Conservation (phyloP, 2,797 vertebrate genomes). For the Coreius guichenoti region DNA sequence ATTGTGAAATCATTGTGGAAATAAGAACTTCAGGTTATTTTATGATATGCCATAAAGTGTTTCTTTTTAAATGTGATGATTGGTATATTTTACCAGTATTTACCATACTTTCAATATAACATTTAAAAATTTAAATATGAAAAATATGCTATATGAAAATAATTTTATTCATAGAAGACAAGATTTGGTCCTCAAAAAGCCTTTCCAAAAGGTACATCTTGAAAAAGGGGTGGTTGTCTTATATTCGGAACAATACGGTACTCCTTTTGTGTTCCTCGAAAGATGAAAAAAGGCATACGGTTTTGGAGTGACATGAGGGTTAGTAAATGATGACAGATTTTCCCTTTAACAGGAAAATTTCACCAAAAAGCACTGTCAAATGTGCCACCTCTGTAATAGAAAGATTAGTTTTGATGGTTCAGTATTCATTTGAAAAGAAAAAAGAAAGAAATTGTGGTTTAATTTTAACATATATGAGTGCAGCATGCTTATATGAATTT, state of each 20-base stretch:
- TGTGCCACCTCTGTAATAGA: not conserved
- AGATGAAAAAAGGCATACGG: not conserved
- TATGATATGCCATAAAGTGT: too few species aligned
- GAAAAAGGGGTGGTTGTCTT: too few species aligned
- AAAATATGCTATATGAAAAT: too few species aligned
- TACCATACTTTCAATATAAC: too few species aligned
- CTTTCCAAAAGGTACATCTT: too few species aligned
- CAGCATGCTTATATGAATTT: not conserved
- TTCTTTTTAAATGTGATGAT: too few species aligned
- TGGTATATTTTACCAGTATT: too few species aligned
- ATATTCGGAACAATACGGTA: too few species aligned
- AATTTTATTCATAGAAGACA: too few species aligned
- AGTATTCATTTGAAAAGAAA: not conserved
- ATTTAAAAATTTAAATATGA: too few species aligned
- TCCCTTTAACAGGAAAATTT: not conserved
- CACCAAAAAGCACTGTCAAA: not conserved
- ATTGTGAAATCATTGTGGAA: not conserved
- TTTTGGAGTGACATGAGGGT: not conserved
- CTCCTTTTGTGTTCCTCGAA: not conserved
- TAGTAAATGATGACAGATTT: slow-evolving; percentile 11
- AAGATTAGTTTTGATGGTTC: slow-evolving; percentile 1
- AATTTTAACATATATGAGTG: not conserved
- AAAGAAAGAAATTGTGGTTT: not conserved
- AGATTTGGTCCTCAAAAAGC: too few species aligned
- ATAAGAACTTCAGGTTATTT: not conserved